A percentile compares a stretch with the other conserved stretches of the same genome.
These are phyloP conservation scores for Phoxinus phoxinus DNA, from an alignment of 2,113 vertebrate genomes.

Conservation along the genomic window DNA sequence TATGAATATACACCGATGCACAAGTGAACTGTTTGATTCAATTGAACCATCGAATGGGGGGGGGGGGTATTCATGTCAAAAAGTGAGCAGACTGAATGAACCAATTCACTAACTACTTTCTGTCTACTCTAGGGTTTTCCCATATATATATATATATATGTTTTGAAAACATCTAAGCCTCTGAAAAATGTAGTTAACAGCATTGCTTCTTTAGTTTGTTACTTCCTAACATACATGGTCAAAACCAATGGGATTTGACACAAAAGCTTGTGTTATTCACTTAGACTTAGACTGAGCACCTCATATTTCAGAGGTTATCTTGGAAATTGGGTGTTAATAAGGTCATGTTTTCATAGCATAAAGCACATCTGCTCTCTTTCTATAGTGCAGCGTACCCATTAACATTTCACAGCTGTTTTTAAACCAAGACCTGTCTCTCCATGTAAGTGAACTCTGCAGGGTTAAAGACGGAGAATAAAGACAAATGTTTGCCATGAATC, in stretches of 20 bases:
- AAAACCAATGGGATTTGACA: neutral
- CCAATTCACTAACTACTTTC: no score
- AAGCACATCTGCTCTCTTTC: conserved; percentile 12
- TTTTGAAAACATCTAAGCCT: neutral
- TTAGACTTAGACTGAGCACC: neutral
- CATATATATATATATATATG: neutral
- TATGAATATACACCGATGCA: neutral
- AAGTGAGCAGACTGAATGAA: neutral
- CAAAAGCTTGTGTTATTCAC: neutral
- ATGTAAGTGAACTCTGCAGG: conserved; percentile 23
- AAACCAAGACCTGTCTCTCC: neutral
- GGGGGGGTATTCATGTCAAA: neutral
- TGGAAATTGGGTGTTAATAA: neutral
- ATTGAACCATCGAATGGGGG: no score
- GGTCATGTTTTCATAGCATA: conserved; percentile 28
- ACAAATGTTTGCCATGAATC: conserved; percentile 37
- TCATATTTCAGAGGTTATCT: conserved; percentile 6
- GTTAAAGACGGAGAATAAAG: conserved; percentile 34
- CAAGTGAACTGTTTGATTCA: no score
- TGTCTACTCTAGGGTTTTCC: no score
- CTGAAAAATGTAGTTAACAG: neutral
- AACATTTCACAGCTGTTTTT: neutral
- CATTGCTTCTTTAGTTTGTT: neutral
- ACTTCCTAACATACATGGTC: neutral
- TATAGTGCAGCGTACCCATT: neutral